Evolutionary conservation across 2,888 invertebrate species (phyloP).

Genomic region (Teleogryllus oceanicus): DNA sequence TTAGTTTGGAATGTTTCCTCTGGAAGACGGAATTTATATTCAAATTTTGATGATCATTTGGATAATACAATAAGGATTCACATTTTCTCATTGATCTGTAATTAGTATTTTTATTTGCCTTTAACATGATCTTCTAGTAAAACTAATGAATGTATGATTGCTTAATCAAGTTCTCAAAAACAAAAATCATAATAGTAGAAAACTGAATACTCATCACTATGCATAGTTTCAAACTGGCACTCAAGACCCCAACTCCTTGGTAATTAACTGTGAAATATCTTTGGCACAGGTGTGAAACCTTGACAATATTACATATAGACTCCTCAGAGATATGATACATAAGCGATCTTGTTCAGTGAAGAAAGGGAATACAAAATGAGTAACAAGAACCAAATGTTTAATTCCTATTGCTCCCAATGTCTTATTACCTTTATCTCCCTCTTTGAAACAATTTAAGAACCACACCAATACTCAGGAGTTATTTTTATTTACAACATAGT

Average conservation of each 20-base stretch:
- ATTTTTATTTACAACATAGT: not conserved
- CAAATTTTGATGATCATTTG: too few species aligned
- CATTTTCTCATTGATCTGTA: too few species aligned
- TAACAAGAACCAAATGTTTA: conserved; percentile 24
- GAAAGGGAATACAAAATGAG: conserved; percentile 28
- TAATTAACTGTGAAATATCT: conserved; percentile 21
- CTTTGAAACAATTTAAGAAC: not conserved
- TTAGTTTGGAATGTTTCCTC: too few species aligned
- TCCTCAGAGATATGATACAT: conserved; percentile 23
- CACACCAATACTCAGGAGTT: conserved; percentile 30
- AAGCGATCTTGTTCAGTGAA: not conserved
- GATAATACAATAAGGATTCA: too few species aligned
- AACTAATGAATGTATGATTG: too few species aligned
- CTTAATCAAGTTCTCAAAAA: too few species aligned
- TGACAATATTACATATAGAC: conserved; percentile 35
- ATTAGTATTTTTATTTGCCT: too few species aligned
- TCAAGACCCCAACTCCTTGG: not conserved
- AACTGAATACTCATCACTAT: not conserved
- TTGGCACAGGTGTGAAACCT: conserved; percentile 31
- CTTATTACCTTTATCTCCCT: conserved; percentile 1
- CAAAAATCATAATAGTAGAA: too few species aligned
- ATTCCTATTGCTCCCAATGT: conserved; percentile 18
- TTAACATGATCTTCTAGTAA: too few species aligned
- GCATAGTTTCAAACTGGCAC: conserved; percentile 19
- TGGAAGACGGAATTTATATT: too few species aligned